These are phyloP conservation scores for Drosophila ananassae DNA, from an alignment of 1,140 invertebrate genomes.

Conservation along the genomic window DNA sequence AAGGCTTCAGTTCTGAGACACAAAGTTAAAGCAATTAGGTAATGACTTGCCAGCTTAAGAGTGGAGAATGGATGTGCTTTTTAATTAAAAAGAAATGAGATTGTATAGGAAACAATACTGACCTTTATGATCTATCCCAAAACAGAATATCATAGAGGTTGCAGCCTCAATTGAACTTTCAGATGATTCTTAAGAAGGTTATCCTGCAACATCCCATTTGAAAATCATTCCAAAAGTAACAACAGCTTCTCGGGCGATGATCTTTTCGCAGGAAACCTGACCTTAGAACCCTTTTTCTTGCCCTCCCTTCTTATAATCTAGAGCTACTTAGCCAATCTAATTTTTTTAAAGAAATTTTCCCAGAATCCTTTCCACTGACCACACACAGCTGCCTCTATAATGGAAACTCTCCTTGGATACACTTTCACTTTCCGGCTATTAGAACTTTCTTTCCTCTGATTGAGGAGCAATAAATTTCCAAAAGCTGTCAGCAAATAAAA, in stretches of 20 bases:
- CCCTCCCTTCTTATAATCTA: neutral
- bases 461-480: slow-evolving; percentile 48
- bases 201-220: slow-evolving; percentile 25
- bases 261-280: neutral
- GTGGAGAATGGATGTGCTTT: neutral
- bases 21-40: slow-evolving; percentile 18
- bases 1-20: slow-evolving; percentile 3
- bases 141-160: slow-evolving; percentile 7
- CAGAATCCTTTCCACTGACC: slow-evolving; percentile 42
- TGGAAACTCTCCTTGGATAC: slow-evolving; percentile 20
- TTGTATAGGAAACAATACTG: neutral
- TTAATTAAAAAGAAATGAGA: neutral
- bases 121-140: neutral
- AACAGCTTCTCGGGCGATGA: slow-evolving; percentile 6
- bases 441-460: slow-evolving; percentile 51
- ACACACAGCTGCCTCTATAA: slow-evolving; percentile 24
- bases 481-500: slow-evolving; percentile 48
- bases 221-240: slow-evolving; percentile 7
- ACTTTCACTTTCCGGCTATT: slow-evolving; percentile 42
- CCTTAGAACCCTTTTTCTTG: slow-evolving; percentile 8
- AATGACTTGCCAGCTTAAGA: slow-evolving; percentile 10
- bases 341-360: slow-evolving; percentile 22
- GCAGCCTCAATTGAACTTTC: slow-evolving; percentile 22
- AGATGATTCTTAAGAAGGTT: slow-evolving; percentile 16
- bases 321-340: slow-evolving; percentile 28